A percentile compares a stretch with the other conserved stretches of the same genome.
These are phyloP conservation scores for Atherinosoma microstoma DNA, from an alignment of 2,797 vertebrate genomes.

Conservation along the genomic window DNA sequence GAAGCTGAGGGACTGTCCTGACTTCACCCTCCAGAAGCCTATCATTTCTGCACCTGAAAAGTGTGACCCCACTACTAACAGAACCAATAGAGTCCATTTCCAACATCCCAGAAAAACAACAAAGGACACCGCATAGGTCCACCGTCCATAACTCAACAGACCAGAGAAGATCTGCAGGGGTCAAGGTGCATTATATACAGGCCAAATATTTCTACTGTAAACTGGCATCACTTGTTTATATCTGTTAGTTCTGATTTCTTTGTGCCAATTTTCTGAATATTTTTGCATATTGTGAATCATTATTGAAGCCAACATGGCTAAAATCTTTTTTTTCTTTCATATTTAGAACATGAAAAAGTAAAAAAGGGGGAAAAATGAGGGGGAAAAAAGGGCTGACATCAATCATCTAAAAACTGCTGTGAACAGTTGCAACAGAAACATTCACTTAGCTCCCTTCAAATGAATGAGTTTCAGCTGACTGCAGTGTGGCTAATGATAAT, in stretches of 20 bases:
- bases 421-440: too few relatives aligned
- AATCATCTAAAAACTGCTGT: not conserved
- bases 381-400: not conserved
- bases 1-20: not conserved
- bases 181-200: not conserved
- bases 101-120: not conserved
- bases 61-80: slow-evolving; percentile 4
- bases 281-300: not conserved
- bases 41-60: slow-evolving; percentile 16
- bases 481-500: slow-evolving; percentile 8
- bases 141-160: slow-evolving; percentile 4
- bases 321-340: not conserved
- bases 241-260: not conserved
- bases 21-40: not conserved
- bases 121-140: not conserved
- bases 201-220: not conserved
- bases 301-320: not conserved
- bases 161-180: not conserved
- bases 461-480: slow-evolving; percentile 2
- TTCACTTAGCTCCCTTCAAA: not conserved
- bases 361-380: not conserved
- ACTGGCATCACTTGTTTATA: not conserved
- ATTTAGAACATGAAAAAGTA: not conserved
- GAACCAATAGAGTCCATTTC: not conserved
- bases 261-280: not conserved